These are phyloP conservation scores for Xestia ashworthii DNA, from an alignment of 2,888 invertebrate species.

Conservation along the genomic window DNA sequence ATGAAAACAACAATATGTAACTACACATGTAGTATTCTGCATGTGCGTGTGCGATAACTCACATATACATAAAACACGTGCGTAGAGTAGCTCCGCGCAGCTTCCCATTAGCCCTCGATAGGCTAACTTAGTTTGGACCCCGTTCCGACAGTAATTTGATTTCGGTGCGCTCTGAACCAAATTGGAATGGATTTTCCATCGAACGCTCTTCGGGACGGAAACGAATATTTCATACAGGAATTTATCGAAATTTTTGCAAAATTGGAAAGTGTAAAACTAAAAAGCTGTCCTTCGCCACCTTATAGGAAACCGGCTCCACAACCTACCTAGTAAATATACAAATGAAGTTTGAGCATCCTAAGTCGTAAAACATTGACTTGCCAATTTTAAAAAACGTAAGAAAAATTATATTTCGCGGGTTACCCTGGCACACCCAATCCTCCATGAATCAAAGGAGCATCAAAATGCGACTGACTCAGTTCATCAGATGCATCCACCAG, in stretches of 20 bases:
- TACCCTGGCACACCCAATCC: too few relatives aligned
- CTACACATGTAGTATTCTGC: background rate
- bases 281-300: background rate
- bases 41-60: background rate
- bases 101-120: conserved; percentile 15
- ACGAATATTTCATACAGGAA: conserved; percentile 11
- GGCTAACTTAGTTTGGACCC: conserved; percentile 37
- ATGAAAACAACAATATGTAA: background rate
- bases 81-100: conserved; percentile 12
- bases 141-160: conserved; percentile 45
- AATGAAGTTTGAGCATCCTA: background rate
- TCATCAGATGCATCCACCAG: too few relatives aligned
- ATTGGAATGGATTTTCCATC: conserved; percentile 40
- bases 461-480: too few relatives aligned
- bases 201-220: background rate
- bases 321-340: background rate
- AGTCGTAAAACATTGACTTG: background rate
- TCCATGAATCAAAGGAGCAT: too few relatives aligned
- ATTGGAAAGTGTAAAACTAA: background rate
- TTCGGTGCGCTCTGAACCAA: conserved; percentile 12
- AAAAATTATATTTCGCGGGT: too few relatives aligned
- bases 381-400: too few relatives aligned
- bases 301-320: background rate
- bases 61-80: conserved; percentile 39
- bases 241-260: conserved; percentile 1